Conservation (phyloP, 2,888 invertebrate species). For the Syrphus vitripennis region DNA sequence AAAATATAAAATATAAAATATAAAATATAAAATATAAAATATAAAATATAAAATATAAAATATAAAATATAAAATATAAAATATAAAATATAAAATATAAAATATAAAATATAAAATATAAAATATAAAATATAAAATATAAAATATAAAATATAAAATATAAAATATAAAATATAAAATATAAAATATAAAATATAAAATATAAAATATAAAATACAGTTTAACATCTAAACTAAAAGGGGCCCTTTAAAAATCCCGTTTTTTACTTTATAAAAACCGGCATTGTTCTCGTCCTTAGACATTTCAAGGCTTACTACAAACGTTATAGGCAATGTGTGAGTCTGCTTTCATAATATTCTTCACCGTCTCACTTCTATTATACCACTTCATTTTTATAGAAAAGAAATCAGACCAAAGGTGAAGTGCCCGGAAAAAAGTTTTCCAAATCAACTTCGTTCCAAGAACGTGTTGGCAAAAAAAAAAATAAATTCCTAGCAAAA, state of each 20-base stretch:
- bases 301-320: constrained; percentile 12
- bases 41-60: no score
- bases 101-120: no score
- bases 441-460: constrained; percentile 57
- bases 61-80: no score
- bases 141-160: no score
- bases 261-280: not conserved
- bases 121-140: no score
- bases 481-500: constrained; percentile 31
- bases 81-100: no score
- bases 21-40: no score
- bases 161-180: no score
- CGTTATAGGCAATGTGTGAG: not conserved
- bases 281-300: not conserved
- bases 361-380: not conserved
- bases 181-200: no score
- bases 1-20: no score
- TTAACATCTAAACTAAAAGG: not conserved
- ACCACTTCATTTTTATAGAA: not conserved
- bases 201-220: no score
- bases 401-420: constrained; percentile 66
- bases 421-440: constrained; percentile 66
- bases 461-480: constrained; percentile 24
- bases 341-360: not conserved
- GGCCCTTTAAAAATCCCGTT: not conserved